Base-by-base conservation (phyloP, 2,113 vertebrate species). In the Nipponia nippon region DNA sequence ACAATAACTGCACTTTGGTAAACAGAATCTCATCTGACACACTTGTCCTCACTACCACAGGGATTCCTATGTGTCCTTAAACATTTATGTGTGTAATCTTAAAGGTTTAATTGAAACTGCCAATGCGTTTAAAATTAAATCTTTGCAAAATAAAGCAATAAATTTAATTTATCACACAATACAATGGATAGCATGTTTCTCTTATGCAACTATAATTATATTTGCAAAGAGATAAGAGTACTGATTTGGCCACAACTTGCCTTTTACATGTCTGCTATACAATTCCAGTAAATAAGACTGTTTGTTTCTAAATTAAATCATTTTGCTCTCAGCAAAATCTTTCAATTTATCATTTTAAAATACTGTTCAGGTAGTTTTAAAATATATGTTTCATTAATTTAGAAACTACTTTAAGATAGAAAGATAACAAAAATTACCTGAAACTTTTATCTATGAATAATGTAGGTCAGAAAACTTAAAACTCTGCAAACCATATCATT, bases 401-500 rank as follows among this genome's bases (percentile, higher is more conserved):
- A 55, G 34, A 71, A 79, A 79, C 30, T 19, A 42, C 23, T 63
- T 71, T 47, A 55, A 89, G 44, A 58, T 2, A 78, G 17, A 9
- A 69, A 80, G 75, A 78, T 67, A 69, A 65, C 3, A 50, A 63
- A 75, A 93, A 50, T 53, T 55, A 61, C 13, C 12, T 9, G 16
- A 40, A 90, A 67, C 5, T 85, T 83, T 47, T 58, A 93, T 85
- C 50, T 83, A 46, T 76, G 21, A 88, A 47, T 85, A 83, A 88
- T 4, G 11, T 58, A 72, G 56, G n/a, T 58, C 21, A 89, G 58
- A 96, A 90, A 93, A 53, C 82, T 72, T 97, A 94, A 94, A 97
- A 89, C 91, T 69, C 72, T 95, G 91, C 59, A 93, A 97, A 96
- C 77, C 36, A 62, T 94, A 95, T 94, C 79, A 98, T 98, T 98